Conservation (phyloP, 1,140 invertebrate genomes). For the Papilio helenus region DNA sequence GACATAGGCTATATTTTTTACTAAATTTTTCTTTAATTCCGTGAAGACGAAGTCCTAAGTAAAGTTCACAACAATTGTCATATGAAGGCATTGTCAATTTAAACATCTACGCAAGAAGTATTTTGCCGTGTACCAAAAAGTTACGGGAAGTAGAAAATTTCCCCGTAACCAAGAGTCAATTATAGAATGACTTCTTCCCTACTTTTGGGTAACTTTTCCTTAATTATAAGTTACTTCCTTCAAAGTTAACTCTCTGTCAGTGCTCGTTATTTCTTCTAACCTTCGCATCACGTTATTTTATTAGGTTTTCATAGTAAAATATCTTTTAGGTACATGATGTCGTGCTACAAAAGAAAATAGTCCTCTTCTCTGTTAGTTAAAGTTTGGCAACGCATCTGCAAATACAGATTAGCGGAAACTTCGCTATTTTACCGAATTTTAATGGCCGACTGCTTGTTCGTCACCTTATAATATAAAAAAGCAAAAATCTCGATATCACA, state of each 20-base stretch:
- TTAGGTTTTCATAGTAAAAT: not conserved
- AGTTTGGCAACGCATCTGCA: no score
- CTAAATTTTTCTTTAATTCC: no score
- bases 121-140: not conserved
- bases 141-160: conserved; percentile 27
- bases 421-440: no score
- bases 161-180: conserved; percentile 13
- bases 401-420: no score
- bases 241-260: conserved; percentile 14
- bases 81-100: not conserved
- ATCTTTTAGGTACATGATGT: not conserved
- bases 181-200: conserved; percentile 19
- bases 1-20: no score
- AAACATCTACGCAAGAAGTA: not conserved
- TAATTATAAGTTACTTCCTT: conserved; percentile 33
- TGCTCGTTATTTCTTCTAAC: conserved; percentile 28
- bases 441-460: no score
- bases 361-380: no score
- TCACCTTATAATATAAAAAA: no score
- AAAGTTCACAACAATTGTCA: not conserved
- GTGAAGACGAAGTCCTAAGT: no score
- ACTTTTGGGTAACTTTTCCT: conserved; percentile 18
- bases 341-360: no score
- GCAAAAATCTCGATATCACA: no score
- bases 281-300: not conserved